A percentile compares a stretch with the other conserved stretches of the same genome.
Evolutionary conservation across 1,140 invertebrate species (phyloP).

Genomic region (Brachystomella parvula): DNA sequence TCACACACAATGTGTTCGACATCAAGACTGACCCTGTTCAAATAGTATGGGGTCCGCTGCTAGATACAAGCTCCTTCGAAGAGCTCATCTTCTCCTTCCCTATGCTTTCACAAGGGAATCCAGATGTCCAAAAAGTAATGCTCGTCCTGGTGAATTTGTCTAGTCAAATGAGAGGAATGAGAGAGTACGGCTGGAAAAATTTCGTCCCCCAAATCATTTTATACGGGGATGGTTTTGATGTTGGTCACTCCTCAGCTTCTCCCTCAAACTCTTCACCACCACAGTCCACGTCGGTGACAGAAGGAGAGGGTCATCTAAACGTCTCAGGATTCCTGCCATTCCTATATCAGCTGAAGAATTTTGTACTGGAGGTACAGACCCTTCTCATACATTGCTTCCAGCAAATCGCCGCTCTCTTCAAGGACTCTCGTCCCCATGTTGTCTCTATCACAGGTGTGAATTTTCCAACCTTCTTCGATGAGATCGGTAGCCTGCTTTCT

Average conservation of each 20-base stretch:
- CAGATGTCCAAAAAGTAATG: conserved; percentile 35
- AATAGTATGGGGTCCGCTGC: conserved; percentile 22
- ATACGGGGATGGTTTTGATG: conserved; percentile 33
- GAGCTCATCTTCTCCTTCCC: conserved; percentile 27
- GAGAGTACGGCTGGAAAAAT: conserved; percentile 8
- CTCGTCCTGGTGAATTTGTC: conserved; percentile 29
- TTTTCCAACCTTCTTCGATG: conserved; percentile 48
- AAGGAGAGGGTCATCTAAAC: conserved; percentile 33
- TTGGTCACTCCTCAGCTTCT: neutral
- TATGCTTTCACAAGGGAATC: conserved; percentile 18
- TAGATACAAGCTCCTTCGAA: conserved; percentile 22
- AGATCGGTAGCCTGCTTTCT: conserved; percentile 58
- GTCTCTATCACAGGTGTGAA: conserved; percentile 26
- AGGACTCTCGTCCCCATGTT: conserved; percentile 34
- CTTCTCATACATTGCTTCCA: conserved; percentile 20
- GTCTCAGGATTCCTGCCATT: conserved; percentile 29
- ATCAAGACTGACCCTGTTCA: conserved; percentile 20
- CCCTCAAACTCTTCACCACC: neutral
- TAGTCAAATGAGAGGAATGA: conserved; percentile 26
- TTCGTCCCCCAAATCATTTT: conserved; percentile 25
- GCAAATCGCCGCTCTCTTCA: conserved; percentile 32
- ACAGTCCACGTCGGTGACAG: conserved; percentile 16
- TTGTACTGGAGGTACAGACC: neutral
- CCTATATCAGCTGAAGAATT: conserved; percentile 25
- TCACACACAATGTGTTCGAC: conserved; percentile 27